Conservation (phyloP, 2,113 vertebrate genomes). For the Tiliqua scincoides region DNA sequence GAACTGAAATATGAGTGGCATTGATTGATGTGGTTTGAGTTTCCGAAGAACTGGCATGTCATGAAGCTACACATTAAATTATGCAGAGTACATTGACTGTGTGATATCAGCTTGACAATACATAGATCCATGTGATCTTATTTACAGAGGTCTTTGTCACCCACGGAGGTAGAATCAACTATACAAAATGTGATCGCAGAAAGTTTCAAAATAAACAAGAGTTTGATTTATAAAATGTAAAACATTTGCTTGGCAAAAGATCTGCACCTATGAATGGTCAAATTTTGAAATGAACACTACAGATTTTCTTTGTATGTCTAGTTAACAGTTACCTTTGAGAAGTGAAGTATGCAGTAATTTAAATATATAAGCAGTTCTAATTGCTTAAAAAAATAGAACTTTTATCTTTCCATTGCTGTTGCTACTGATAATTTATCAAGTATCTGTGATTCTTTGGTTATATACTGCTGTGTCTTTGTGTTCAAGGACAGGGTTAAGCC, state of each 20-base stretch:
- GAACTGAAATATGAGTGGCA: not conserved
- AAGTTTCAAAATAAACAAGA: not conserved
- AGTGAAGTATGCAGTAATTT: not conserved
- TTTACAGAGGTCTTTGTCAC: not conserved
- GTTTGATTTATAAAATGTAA: not conserved
- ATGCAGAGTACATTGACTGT: not conserved
- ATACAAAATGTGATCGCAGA: not conserved
- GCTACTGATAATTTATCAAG: constrained; percentile 32
- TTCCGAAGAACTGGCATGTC: not conserved
- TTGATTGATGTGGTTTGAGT: not conserved
- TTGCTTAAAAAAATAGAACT: constrained; percentile 33
- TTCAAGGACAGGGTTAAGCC: constrained; percentile 30
- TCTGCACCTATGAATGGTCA: not conserved
- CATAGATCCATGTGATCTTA: not conserved
- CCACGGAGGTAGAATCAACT: not conserved
- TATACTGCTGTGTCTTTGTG: not conserved
- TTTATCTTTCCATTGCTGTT: constrained; percentile 35
- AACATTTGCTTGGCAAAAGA: not conserved
- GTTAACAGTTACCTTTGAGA: not conserved
- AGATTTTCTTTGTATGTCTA: not conserved
- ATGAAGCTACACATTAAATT: not conserved
- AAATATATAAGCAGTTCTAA: constrained; percentile 35
- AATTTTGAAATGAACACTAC: not conserved
- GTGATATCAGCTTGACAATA: not conserved
- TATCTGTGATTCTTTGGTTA: constrained; percentile 44